Conservation (phyloP, 2,888 invertebrate species). For the Caenorhabditis sp. region DNA sequence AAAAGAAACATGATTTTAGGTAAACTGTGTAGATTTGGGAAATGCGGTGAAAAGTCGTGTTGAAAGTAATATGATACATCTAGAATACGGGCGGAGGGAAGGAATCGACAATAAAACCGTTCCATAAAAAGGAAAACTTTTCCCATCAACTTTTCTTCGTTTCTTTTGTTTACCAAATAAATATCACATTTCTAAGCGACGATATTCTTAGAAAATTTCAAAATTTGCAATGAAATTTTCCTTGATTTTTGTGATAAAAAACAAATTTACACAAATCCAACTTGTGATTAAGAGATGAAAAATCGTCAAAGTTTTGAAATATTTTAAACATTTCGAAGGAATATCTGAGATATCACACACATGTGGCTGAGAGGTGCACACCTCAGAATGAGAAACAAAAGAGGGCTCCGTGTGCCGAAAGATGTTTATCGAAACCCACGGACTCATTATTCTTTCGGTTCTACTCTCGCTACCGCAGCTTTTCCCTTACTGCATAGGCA, state of each 20-base stretch:
- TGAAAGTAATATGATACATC: neutral
- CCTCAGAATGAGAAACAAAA: neutral
- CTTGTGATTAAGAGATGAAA: no score
- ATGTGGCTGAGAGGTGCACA: neutral
- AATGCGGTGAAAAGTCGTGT: neutral
- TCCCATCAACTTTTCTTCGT: neutral
- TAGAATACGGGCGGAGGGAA: neutral
- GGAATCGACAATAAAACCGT: neutral
- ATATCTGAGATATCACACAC: no score
- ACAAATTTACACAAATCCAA: no score
- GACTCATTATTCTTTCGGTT: neutral
- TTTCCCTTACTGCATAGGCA: neutral
- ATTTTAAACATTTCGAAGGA: no score
- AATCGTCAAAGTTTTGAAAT: no score
- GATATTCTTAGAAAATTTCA: neutral
- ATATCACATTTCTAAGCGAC: neutral
- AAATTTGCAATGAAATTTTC: no score
- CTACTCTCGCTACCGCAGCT: neutral
- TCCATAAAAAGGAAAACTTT: constrained; percentile 10
- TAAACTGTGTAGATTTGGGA: neutral
- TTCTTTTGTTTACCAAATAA: constrained; percentile 2
- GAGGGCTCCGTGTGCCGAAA: neutral
- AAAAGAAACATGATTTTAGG: neutral
- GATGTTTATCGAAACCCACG: constrained; percentile 8
- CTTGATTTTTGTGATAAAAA: no score